Conservation (phyloP, 1,140 invertebrate species). For the Vanessa tameamea region DNA sequence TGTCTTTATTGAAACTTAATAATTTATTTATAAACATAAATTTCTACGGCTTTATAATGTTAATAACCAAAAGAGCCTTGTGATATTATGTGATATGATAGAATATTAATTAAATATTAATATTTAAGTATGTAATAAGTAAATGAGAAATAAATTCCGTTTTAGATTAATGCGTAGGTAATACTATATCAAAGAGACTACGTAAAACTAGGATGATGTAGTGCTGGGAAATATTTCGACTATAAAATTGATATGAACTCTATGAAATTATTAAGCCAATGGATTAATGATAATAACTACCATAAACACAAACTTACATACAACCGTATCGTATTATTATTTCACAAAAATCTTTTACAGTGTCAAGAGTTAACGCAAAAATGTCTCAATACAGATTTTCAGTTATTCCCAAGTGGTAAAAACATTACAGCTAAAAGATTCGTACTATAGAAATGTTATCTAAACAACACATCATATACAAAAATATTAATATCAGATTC, state of each 20-base stretch:
- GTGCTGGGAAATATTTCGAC: neutral
- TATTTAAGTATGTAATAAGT: neutral
- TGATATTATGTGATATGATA: constrained; percentile 3
- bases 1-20: neutral
- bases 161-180: constrained; percentile 10
- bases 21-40: neutral
- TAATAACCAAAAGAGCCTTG: neutral
- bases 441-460: too few species aligned
- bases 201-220: constrained; percentile 24
- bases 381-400: too few species aligned
- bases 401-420: too few species aligned
- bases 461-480: too few species aligned
- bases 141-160: constrained; percentile 20
- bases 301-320: too few species aligned
- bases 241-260: neutral
- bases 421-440: too few species aligned
- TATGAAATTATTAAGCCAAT: neutral
- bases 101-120: constrained; percentile 3
- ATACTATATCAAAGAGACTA: constrained; percentile 21
- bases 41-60: neutral
- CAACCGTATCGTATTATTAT: too few species aligned
- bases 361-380: too few species aligned
- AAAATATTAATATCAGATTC: too few species aligned
- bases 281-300: too few species aligned
- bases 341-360: too few species aligned